Evolutionary conservation across 2,888 invertebrate species (phyloP).

Genomic region (Ornithoptera alexandrae): DNA sequence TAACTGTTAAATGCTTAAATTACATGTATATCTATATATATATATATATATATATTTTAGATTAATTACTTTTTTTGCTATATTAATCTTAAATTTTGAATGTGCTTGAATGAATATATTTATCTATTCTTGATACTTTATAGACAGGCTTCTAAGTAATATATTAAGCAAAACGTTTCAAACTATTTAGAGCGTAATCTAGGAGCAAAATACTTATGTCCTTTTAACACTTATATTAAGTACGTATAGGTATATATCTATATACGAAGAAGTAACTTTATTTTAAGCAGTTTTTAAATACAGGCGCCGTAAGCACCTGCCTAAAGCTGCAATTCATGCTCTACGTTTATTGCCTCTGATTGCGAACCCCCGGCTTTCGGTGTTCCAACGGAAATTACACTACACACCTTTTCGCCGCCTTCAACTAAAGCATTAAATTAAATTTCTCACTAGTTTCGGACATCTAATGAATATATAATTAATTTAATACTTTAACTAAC

Average conservation of each 20-base stretch:
- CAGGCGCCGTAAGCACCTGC: slow-evolving; percentile 44
- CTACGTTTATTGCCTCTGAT: slow-evolving; percentile 48
- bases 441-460: not conserved
- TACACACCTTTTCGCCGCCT: slow-evolving; percentile 54
- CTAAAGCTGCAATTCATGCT: slow-evolving; percentile 41
- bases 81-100: no score
- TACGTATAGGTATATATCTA: not conserved
- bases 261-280: not conserved
- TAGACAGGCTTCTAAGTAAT: not conserved
- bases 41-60: not conserved
- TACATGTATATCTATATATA: not conserved
- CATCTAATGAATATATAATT: not conserved
- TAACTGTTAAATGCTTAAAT: slow-evolving; percentile 12
- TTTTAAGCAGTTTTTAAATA: slow-evolving; percentile 29
- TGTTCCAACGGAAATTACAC: slow-evolving; percentile 50
- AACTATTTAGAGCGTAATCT: no score
- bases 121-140: not conserved
- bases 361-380: slow-evolving; percentile 44
- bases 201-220: no score
- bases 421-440: slow-evolving; percentile 37
- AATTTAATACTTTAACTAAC: not conserved
- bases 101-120: not conserved
- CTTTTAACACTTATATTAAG: no score
- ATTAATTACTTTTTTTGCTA: not conserved
- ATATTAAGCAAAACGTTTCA: no score